A percentile compares a stretch with the other conserved stretches of the same genome.
phyloP scores from a whole-genome alignment of 2,888 invertebrate species.

The Xanthostigma xanthostigma region DNA sequence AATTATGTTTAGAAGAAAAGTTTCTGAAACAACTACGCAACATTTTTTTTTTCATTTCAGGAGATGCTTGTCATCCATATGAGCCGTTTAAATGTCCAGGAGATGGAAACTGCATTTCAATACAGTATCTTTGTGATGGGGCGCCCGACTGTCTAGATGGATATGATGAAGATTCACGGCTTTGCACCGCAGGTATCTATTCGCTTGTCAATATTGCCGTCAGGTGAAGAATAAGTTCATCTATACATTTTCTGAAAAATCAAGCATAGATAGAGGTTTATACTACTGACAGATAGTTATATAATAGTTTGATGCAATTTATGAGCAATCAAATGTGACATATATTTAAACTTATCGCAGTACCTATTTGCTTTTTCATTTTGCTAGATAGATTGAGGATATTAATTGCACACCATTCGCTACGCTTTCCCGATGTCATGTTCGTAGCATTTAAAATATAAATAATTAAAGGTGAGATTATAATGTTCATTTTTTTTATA shows the following conservation, averaged over 20 bases:
- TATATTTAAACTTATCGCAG: background rate
- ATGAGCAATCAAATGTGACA: too few species aligned
- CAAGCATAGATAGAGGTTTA: too few species aligned
- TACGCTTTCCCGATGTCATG: too few species aligned
- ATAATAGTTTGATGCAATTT: too few species aligned
- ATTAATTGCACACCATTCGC: too few species aligned
- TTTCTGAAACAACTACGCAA: background rate
- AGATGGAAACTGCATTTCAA: conserved; percentile 86
- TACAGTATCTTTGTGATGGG: conserved; percentile 91
- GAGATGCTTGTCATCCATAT: conserved; percentile 76
- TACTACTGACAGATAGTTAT: too few species aligned
- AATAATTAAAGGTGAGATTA: background rate
- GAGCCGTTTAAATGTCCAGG: conserved; percentile 95
- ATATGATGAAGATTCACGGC: conserved; percentile 86
- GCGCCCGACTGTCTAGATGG: conserved; percentile 89
- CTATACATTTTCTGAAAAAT: too few species aligned
- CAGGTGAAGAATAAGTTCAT: too few species aligned
- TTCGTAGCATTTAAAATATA: background rate
- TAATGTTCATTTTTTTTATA: conserved; percentile 10
- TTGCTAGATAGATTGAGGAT: too few species aligned
- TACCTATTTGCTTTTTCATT: too few species aligned
- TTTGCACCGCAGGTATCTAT: conserved; percentile 78
- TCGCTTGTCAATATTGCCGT: background rate
- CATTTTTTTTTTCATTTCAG: conserved; percentile 24
- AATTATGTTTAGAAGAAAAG: background rate